These are phyloP conservation scores for Bombus impatiens DNA, from an alignment of 1,140 invertebrate genomes.

Conservation along the genomic window DNA sequence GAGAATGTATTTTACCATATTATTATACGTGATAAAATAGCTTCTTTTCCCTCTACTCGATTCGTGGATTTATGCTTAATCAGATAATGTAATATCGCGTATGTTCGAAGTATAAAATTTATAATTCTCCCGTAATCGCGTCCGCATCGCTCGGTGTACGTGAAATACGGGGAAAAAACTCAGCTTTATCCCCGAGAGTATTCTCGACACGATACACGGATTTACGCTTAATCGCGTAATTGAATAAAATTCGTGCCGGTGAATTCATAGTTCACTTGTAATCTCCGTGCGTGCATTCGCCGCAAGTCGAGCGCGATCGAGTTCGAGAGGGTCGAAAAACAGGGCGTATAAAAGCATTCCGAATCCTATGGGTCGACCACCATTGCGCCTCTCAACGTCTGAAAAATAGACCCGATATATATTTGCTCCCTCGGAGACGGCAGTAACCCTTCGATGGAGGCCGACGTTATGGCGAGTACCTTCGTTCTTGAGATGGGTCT, in stretches of 20 bases:
- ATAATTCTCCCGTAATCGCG: slow-evolving; percentile 28
- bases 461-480: slow-evolving; percentile 63
- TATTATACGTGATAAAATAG: background rate
- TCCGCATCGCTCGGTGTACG: background rate
- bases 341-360: slow-evolving; percentile 27
- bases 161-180: background rate
- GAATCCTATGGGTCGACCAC: slow-evolving; percentile 36
- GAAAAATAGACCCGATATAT: slow-evolving; percentile 74
- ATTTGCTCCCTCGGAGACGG: slow-evolving; percentile 65
- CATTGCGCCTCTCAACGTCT: slow-evolving; percentile 53
- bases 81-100: slow-evolving; percentile 24
- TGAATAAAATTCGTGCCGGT: slow-evolving; percentile 26
- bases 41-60: background rate
- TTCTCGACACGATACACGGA: slow-evolving; percentile 4
- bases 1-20: background rate
- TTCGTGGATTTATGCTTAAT: slow-evolving; percentile 26
- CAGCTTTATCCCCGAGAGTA: background rate
- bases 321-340: slow-evolving; percentile 23
- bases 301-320: slow-evolving; percentile 37
- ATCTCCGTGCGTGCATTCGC: slow-evolving; percentile 31
- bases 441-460: slow-evolving; percentile 75
- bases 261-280: slow-evolving; percentile 41
- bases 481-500: slow-evolving; percentile 67
- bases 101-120: slow-evolving; percentile 13
- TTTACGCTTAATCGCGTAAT: slow-evolving; percentile 44